Percentiles rank a stretch among this genome's conserved stretches.
Conservation (phyloP, 2,888 invertebrate genomes). For the Nephrocerus scutellatus region DNA sequence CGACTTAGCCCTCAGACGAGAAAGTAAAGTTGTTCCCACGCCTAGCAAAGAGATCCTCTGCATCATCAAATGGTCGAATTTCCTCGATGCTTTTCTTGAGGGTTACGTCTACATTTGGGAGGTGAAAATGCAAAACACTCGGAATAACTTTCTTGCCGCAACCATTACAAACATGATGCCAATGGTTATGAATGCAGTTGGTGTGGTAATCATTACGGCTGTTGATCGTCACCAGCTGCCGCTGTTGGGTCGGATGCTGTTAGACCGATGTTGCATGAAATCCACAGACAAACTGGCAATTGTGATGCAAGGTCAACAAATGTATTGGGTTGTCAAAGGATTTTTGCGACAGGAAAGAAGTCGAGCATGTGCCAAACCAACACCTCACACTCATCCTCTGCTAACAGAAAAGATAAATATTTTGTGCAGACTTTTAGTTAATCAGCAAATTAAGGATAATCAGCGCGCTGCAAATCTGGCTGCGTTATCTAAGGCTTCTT, state of each 20-base stretch:
- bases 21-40: constrained; percentile 38
- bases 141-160: constrained; percentile 32
- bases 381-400: constrained; percentile 42
- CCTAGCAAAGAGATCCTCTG: constrained; percentile 41
- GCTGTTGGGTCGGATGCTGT: constrained; percentile 36
- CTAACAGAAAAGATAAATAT: constrained; percentile 43
- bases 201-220: constrained; percentile 38
- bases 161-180: constrained; percentile 42
- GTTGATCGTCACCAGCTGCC: constrained; percentile 28
- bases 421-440: constrained; percentile 39
- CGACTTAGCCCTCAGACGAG: constrained; percentile 38
- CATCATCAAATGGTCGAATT: constrained; percentile 42
- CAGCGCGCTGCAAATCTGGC: constrained; percentile 12
- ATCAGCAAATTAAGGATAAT: constrained; percentile 37
- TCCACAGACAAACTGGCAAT: constrained; percentile 36
- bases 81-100: constrained; percentile 38
- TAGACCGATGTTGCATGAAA: constrained; percentile 28
- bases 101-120: constrained; percentile 41
- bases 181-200: constrained; percentile 35
- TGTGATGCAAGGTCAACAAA: constrained; percentile 37
- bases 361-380: constrained; percentile 41
- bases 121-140: constrained; percentile 30
- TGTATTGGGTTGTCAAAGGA: constrained; percentile 40
- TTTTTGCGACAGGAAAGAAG: constrained; percentile 35
- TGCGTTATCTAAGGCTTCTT: neutral